Evolutionary conservation across 2,113 vertebrate genomes (phyloP), one percentile per base, ranked within the genome.

Genomic region (Acanthisitta chloris): DNA sequence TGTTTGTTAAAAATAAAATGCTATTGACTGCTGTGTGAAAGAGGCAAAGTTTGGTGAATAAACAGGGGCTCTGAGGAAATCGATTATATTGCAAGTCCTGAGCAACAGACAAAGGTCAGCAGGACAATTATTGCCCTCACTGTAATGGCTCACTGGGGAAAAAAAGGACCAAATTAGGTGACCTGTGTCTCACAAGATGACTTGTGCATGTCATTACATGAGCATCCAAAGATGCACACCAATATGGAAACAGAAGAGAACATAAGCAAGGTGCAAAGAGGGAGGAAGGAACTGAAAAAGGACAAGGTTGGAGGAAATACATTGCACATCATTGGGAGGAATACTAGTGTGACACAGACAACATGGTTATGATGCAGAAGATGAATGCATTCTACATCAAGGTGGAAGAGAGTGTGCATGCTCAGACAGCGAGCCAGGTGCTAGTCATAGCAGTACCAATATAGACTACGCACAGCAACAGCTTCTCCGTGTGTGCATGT

Each of bases 381-480:
- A 46, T 46, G 5, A 40, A 15, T 21, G 9, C 14, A 12, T n/a
- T 31, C 42, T 12, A n/a, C 23, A 17, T n/a, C 45, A 46, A 46
- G 25, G 42, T 38, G 19, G 29, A 57, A 16, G 28, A 42, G 4
- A 58, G 3, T 0, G 0, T 31, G 16, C n/a, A 38, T 31, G 34
- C 42, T 70, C 71, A 49, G 51, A 58, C 42, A 36, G 43, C 0
- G 0, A 77, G 42, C 6, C 58, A 17, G 10, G 14, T 8, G 14
- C 12, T 42, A 29, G 24, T 61, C 64, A 49, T 13, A 67, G 49
- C 23, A 69, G 6, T 12, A 33, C 43, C n/a, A 12, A 4, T 2
- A 20, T 1, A 52, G n/a, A 45, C 12, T 2, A 1, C 5, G 14
- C 21, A 38, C 0, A 71, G 16, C 49, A 61, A 24, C 9, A 69